phyloP scores from a whole-genome alignment of 1,140 invertebrate genomes.

The Galleria mellonella region DNA sequence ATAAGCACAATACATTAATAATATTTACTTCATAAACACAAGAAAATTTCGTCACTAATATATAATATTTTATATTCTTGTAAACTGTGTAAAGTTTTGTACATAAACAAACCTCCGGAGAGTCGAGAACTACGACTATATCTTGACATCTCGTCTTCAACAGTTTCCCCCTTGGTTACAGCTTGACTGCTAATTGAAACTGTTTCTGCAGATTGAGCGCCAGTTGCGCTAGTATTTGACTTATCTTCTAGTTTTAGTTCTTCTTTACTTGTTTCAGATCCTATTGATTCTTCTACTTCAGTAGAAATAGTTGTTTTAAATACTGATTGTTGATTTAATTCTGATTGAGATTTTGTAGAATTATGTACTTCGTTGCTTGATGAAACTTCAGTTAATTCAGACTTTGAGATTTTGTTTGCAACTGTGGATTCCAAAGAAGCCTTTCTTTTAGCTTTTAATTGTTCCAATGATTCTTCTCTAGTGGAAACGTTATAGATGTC shows the following conservation, averaged over 20 bases:
- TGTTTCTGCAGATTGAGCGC: conserved; percentile 16
- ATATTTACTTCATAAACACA: conserved; percentile 3
- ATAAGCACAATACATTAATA: conserved; percentile 12
- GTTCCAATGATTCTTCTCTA: conserved; percentile 33
- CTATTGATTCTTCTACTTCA: conserved; percentile 5
- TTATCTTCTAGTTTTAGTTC: background rate
- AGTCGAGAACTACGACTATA: conserved; percentile 76
- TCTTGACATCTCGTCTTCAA: conserved; percentile 76
- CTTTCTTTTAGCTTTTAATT: conserved; percentile 50
- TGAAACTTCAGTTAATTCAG: conserved; percentile 39
- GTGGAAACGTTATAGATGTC: conserved; percentile 12
- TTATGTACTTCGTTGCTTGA: conserved; percentile 35
- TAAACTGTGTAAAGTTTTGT: no score
- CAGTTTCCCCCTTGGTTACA: conserved; percentile 61
- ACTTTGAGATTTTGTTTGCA: conserved; percentile 46
- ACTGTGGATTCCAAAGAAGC: conserved; percentile 43
- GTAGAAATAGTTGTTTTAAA: conserved; percentile 16
- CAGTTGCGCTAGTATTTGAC: conserved; percentile 10
- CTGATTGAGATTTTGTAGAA: conserved; percentile 20
- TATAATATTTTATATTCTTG: no score
- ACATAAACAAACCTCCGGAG: conserved; percentile 74
- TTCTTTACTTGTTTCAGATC: conserved; percentile 8
- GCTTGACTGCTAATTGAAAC: conserved; percentile 35
- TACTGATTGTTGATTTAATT: conserved; percentile 17
- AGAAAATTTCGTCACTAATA: no score